Base-by-base conservation (phyloP, 2,113 vertebrate species). In the Rhipidura dahli region DNA sequence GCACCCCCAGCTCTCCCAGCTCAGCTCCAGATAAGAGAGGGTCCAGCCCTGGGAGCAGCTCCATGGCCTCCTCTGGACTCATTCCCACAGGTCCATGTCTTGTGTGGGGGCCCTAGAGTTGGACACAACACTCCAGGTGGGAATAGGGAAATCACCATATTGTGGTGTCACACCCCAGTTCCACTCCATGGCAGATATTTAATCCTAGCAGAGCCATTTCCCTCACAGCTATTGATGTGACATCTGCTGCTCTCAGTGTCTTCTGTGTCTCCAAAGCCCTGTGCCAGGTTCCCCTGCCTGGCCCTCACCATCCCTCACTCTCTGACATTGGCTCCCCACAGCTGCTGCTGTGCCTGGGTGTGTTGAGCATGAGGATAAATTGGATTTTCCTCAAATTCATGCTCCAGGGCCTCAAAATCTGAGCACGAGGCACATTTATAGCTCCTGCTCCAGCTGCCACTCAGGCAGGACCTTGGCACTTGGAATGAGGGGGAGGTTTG, bases 401-500 rank as follows among this genome's bases (percentile, higher is more conserved):
- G 19, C 59, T 83, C 40, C 64, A 44, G 44, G 22, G 28, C 28
- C 68, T 57, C 45, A 23, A 26, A 51, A 7, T 28, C 12, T 45
- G 59, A 87, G 49, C 64, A 37, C 0, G 0, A 69, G 68, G 26
- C 49, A 37, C 49, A 27, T 47, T 80, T 80, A 39, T 33, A 56
- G 53, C 64, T 87, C 26, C 53, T n/a, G 56, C 37, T 76, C 57
- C 37, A 60, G 26, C 72, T 87, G 47, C 35, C 31, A 2, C 44
- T 17, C 0, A 0, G 54, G 47, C 72, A 77, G 63, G 53, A 27
- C 53, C 39, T 54, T 18, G 20, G 68, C 59, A 7, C 22, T 49
- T 15, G 14, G 9, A 11, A 61, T 3, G 3, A 51, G 0, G 1
- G 4, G 18, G 5, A 7, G 44, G 23, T 60, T 63, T 60, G 30